These are phyloP conservation scores for Brachylomia viminalis DNA, from an alignment of 2,888 invertebrate species.

Conservation along the genomic window DNA sequence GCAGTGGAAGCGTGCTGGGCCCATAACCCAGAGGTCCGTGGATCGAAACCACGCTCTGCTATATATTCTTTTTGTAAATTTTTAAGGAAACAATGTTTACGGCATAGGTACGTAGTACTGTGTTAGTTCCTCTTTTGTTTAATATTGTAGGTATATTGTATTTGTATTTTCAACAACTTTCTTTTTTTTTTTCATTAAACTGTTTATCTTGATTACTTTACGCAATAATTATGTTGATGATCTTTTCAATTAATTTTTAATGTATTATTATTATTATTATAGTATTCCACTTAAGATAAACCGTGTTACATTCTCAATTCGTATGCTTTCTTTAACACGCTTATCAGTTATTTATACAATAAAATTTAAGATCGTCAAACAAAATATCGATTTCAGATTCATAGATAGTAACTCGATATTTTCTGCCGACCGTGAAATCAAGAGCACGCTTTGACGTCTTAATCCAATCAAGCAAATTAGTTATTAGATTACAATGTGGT, in stretches of 20 bases:
- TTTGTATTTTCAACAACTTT: not conserved
- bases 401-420: slow-evolving; percentile 79
- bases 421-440: slow-evolving; percentile 84
- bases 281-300: too few species aligned
- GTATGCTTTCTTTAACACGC: slow-evolving; percentile 1
- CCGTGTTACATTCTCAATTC: not conserved
- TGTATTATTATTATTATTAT: not conserved
- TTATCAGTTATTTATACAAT: not conserved
- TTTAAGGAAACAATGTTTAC: too few species aligned
- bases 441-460: slow-evolving; percentile 87
- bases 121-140: not conserved
- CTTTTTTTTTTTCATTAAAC: not conserved
- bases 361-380: slow-evolving; percentile 30
- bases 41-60: slow-evolving; percentile 95
- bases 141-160: not conserved
- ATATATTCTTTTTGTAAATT: slow-evolving; percentile 64
- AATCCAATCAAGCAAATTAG: slow-evolving; percentile 88
- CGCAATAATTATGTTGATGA: not conserved
- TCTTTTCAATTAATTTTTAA: not conserved
- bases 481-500: slow-evolving; percentile 81
- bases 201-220: not conserved
- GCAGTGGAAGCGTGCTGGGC: slow-evolving; percentile 96
- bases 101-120: not conserved
- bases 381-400: slow-evolving; percentile 76
- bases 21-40: slow-evolving; percentile 97